A percentile compares a stretch with the other conserved stretches of the same genome.
Conservation (phyloP, 2,113 vertebrate species). For the Cyprinodon variegatus region DNA sequence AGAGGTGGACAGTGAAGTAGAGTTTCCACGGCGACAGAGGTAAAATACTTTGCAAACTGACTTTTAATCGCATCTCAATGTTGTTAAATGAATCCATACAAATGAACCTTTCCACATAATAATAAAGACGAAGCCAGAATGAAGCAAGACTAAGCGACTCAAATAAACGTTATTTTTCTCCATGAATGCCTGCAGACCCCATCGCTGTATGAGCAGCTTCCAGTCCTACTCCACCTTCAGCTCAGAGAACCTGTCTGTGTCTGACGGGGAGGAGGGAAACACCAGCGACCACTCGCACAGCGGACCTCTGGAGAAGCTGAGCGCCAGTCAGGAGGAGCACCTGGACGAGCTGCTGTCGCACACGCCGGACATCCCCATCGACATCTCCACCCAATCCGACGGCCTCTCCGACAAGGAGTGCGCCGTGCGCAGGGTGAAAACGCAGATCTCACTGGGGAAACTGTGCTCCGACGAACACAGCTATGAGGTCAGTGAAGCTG, state of each 20-base stretch:
- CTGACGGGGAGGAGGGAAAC: conserved; percentile 97
- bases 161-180: neutral
- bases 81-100: neutral
- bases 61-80: conserved; percentile 2
- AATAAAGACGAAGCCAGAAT: neutral
- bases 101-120: neutral
- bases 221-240: conserved; percentile 99
- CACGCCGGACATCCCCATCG: conserved; percentile 96
- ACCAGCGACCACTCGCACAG: conserved; percentile 96
- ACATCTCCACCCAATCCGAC: conserved; percentile 96
- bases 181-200: conserved; percentile 80
- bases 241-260: conserved; percentile 96
- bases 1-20: conserved; percentile 98
- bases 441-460: conserved; percentile 97
- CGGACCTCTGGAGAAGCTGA: conserved; percentile 87
- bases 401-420: conserved; percentile 98
- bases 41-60: conserved; percentile 70
- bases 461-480: conserved; percentile 91
- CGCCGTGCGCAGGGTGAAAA: conserved; percentile 95
- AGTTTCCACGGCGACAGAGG: conserved; percentile 97
- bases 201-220: conserved; percentile 94
- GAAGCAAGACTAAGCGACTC: neutral
- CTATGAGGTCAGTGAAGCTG: conserved; percentile 85
- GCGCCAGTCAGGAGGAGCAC: conserved; percentile 85
- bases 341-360: conserved; percentile 93